Base-by-base conservation (phyloP, 2,113 vertebrate genomes). In the Channa argus region DNA sequence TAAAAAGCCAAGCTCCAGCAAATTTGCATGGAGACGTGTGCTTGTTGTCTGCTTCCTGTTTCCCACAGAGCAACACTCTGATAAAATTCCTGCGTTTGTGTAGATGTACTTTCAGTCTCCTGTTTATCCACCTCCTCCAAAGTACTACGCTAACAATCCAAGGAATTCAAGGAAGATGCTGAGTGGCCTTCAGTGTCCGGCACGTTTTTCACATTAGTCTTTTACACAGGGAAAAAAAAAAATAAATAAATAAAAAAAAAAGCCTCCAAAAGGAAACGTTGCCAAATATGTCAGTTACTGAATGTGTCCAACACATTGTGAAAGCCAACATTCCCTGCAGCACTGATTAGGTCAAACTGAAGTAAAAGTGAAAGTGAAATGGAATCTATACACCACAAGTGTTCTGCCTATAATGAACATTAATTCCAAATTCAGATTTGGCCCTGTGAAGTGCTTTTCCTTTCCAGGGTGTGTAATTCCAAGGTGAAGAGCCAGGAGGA, bases 271-370 rank as follows among this genome's bases (percentile, higher is more conserved):
- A 43, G 56, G 66, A 79, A 47, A 72, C 14, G 59, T 12, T 63
- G 45, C 61, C 66, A 44, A 15, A 79, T 79, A 80, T 85, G 81
- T 86, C 79, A 85, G 66, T 67, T 49, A 33, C 76, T 71, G 71
- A 54, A 87, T 69, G 82, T 86, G 38, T 68, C 0, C 9, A 41
- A 11, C 36, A 7, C 3, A 8, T 63, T n/a, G 62, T 53, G 63
- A 50, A 63, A 79, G 15, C 69, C 6, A 61, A 71, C 50, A 12
- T 74, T 44, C 47, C 80, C 79, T 72, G 67, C 74, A 77, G 68
- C 43, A 7, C 33, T 9, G 55, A 87, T 82, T 59, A 59, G 44
- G 72, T 77, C 62, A 55, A 56, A 38, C 46, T 58, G 44, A 79
- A 70, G 77, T 45, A 37, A 73, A 72, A 77, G 15, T 41, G 36